phyloP scores from a whole-genome alignment of 2,888 invertebrate genomes.

The Neoscelio sp. region DNA sequence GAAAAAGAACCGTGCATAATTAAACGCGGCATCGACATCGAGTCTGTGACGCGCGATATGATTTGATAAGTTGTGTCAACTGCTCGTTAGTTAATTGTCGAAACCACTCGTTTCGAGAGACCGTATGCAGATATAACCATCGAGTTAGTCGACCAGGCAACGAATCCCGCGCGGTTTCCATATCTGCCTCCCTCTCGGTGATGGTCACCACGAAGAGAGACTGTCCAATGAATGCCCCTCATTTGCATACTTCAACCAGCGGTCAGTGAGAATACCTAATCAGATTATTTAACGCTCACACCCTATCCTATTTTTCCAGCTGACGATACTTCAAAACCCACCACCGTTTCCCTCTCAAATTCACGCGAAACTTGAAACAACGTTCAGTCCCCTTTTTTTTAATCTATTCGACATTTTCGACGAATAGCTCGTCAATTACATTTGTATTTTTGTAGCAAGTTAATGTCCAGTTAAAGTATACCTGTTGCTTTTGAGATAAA shows the following conservation, averaged over 20 bases:
- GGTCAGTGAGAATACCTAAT: constrained; percentile 80
- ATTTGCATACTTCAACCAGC: constrained; percentile 81
- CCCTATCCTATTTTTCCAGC: constrained; percentile 65
- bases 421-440: not conserved
- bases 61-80: constrained; percentile 83
- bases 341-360: too few species aligned
- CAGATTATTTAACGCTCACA: constrained; percentile 81
- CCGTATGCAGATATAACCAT: constrained; percentile 72
- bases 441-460: not conserved
- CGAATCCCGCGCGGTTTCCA: constrained; percentile 61
- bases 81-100: constrained; percentile 82
- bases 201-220: constrained; percentile 62
- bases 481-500: constrained; percentile 61
- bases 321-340: constrained; percentile 18
- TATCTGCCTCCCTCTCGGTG: constrained; percentile 61
- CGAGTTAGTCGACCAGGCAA: constrained; percentile 48
- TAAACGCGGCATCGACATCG: constrained; percentile 66
- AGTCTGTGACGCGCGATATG: constrained; percentile 77
- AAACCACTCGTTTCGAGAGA: constrained; percentile 66
- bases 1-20: constrained; percentile 43
- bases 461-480: not conserved
- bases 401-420: too few species aligned
- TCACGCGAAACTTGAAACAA: too few species aligned
- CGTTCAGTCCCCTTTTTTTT: not conserved
- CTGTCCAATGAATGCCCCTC: constrained; percentile 81